Conservation (phyloP, 2,113 vertebrate genomes). For the Myiozetetes cayanensis region DNA sequence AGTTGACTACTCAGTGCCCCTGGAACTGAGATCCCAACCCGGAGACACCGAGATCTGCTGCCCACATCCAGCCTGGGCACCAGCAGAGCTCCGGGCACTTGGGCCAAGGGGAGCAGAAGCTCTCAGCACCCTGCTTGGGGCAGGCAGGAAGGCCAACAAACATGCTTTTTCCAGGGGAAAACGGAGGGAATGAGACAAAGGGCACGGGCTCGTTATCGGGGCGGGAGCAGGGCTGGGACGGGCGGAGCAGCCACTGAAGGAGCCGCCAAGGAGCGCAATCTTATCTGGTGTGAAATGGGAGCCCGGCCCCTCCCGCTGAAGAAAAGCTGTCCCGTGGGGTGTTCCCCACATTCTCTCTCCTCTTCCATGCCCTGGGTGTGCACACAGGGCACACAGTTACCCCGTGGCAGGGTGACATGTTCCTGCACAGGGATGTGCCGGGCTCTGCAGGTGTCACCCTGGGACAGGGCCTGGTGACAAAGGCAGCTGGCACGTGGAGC, state of each 20-base stretch:
- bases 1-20: not conserved
- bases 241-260: not conserved
- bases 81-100: not conserved
- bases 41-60: not conserved
- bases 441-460: not conserved
- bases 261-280: not conserved
- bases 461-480: not conserved
- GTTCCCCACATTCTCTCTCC: not conserved
- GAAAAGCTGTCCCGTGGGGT: not conserved
- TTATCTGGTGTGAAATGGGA: not conserved
- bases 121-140: not conserved
- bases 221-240: not conserved
- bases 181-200: not conserved
- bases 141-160: not conserved
- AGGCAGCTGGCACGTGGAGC: not conserved
- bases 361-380: not conserved
- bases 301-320: not conserved
- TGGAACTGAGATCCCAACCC: not conserved
- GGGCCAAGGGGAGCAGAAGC: not conserved
- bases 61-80: not conserved
- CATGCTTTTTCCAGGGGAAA: not conserved
- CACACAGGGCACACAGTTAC: not conserved
- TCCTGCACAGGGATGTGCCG: not conserved
- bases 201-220: not conserved
- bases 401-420: rapidly evolving